phyloP scores from a whole-genome alignment of 2,888 invertebrate species.

The Agrotis segetum region DNA sequence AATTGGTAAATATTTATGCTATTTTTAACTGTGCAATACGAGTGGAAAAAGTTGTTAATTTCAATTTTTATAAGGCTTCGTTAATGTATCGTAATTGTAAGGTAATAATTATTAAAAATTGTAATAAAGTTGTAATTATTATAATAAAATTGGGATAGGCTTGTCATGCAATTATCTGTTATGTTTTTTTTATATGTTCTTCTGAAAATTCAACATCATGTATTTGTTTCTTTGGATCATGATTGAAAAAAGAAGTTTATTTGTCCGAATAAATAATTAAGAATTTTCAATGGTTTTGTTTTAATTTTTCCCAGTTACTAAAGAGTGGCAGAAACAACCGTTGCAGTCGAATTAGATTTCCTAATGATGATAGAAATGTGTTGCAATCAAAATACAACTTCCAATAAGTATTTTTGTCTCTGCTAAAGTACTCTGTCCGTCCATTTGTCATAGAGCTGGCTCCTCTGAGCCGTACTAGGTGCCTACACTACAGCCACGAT shows the following conservation, averaged over 20 bases:
- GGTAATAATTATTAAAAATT: constrained; percentile 80
- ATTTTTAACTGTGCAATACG: constrained; percentile 88
- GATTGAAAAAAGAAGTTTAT: constrained; percentile 82
- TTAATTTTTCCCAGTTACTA: constrained; percentile 75
- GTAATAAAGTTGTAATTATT: constrained; percentile 88
- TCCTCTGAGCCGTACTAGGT: no score
- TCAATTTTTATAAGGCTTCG: constrained; percentile 79
- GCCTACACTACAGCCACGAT: no score
- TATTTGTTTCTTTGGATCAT: constrained; percentile 78
- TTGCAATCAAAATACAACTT: no score
- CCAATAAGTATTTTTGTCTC: no score
- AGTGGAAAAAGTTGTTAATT: constrained; percentile 83
- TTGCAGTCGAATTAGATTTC: no score
- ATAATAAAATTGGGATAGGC: constrained; percentile 81
- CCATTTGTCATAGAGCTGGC: no score
- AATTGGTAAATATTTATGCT: constrained; percentile 84
- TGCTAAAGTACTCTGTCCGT: no score
- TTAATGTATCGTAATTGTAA: constrained; percentile 69
- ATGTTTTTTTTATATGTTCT: constrained; percentile 78
- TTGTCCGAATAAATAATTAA: constrained; percentile 89
- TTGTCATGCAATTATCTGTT: constrained; percentile 86
- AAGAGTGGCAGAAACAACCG: no score
- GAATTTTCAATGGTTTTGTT: constrained; percentile 82
- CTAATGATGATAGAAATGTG: no score
- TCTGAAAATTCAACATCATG: constrained; percentile 73